Evolutionary conservation across 2,888 invertebrate genomes (phyloP), one percentile per base, ranked within the genome.

Genomic region (Laothoe populi): DNA sequence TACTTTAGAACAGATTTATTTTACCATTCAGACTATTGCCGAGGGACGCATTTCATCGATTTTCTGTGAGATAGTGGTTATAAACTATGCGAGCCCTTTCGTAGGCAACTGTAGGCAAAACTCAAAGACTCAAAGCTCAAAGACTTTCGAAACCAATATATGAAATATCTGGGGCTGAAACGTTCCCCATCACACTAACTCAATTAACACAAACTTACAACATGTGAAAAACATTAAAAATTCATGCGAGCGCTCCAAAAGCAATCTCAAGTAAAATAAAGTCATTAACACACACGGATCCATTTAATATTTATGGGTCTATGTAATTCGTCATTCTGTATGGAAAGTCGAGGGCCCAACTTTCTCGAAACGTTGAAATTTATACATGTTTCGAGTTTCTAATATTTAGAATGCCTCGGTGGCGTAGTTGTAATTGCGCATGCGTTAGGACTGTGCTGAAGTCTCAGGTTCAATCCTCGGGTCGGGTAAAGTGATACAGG

Each of bases 271-370:
- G 48, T 60, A 48, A 49, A 40, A 26, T 53, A 53, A 53, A 53
- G 49, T 61, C 49, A 26, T 53, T 53, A 61, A 53, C 42, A 42
- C 53, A 19, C 53, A 19, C 42, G 42, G 44, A 53, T 21, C 31
- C 49, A 61, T 53, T 61, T 53, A 61, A 73, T 73, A 71, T 76
- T 74, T 75, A 73, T 73, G 67, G 72, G 62, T 64, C 62, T 63
- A 70, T 73, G 75, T 78, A 76, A 82, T 79, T 78, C 77, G 77
- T 80, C 79, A 77, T 69, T 75, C 70, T 38, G 26, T 38, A 48
- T 31, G 31, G 31, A 31, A 26, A 24, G 11, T 24, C 11, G 5
- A 46, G 24, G 23, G 46, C 13, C n/a, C 19, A 8, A 19, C 53
- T 16, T 19, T 19, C 19, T 44, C 42, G 16, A 16, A 42, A 42